Evolutionary conservation across 1,140 invertebrate genomes (phyloP), one percentile per base, ranked within the genome.

Genomic region (Hycleus cichorii): DNA sequence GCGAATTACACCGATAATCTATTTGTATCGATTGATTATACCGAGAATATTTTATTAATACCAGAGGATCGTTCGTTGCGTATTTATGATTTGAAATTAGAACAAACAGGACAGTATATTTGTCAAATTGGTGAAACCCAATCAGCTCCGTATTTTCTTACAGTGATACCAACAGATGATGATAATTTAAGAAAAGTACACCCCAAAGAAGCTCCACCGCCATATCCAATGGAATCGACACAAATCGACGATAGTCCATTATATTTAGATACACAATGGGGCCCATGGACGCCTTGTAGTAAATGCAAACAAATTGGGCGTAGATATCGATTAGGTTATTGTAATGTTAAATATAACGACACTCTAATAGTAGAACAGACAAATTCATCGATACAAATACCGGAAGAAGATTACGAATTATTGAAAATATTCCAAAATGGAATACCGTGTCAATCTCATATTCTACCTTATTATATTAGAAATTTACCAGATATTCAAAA

Each of bases 221-320:
- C 63, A 9, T 69, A 74, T 63, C 49, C 71, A 8, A 56, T 51
- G 66, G 32, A 65, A 55, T 51, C 68, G 3, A 58, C 65, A 59
- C 32, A 67, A 8, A 50, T 78, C 40, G 4, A 51, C 4, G 57
- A 71, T 38, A 71, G 71, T 39, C 69, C 74, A 62, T 57, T 79
- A 51, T 68, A 72, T 58, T 43, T 78, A 48, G 71, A 74, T 52
- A 76, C 77, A 5, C 67, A 70, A 45, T 87, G 84, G 82, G 74
- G 74, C 2, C 55, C 71, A 10, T 85, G 84, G 84, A 79, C 79
- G 9, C 58, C 73, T n/a, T 88, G 85, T 67, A 84, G 81, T 49
- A 69, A 64, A n/a, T 88, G 85, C 64, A 74, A 74, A 10, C 62
- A 65, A 43, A 73, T 80, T 47, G 83, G 82, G 0, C 76, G 75